These are phyloP conservation scores for Leucopternis melanops DNA, from an alignment of 2,113 vertebrate genomes.

Conservation along the genomic window DNA sequence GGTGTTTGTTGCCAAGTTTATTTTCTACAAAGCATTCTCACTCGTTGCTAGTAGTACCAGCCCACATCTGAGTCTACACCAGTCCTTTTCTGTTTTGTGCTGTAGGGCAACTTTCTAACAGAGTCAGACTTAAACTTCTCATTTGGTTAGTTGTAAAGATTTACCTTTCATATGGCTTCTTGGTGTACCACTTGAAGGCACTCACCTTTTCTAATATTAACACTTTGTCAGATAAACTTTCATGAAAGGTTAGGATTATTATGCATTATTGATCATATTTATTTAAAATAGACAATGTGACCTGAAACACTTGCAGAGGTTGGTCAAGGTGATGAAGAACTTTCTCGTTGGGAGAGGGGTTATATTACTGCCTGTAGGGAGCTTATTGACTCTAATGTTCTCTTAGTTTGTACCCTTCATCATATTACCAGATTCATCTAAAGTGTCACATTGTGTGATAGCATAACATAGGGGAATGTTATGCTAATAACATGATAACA, in stretches of 20 bases:
- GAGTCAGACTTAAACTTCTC: not conserved
- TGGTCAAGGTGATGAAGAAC: not conserved
- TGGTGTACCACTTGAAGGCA: not conserved
- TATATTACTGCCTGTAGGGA: not conserved
- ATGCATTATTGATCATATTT: not conserved
- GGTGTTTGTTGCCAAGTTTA: conserved; percentile 3
- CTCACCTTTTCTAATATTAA: not conserved
- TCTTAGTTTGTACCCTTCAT: not conserved
- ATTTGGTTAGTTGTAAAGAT: not conserved
- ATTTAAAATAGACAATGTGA: not conserved
- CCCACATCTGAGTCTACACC: not conserved
- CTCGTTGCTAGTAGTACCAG: not conserved
- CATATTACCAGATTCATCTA: not conserved
- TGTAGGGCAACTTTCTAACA: not conserved
- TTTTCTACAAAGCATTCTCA: not conserved
- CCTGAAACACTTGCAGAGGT: not conserved
- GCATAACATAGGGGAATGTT: not conserved
- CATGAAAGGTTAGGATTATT: not conserved
- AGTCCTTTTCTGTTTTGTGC: not conserved
- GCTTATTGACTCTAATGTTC: not conserved
- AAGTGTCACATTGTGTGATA: not conserved
- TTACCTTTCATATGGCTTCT: not conserved
- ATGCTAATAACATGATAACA: not conserved
- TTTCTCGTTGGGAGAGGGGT: not conserved
- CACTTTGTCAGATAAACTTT: not conserved